Evolutionary conservation across 2,797 vertebrate genomes (phyloP).

Genomic region (Remorina albescens): DNA sequence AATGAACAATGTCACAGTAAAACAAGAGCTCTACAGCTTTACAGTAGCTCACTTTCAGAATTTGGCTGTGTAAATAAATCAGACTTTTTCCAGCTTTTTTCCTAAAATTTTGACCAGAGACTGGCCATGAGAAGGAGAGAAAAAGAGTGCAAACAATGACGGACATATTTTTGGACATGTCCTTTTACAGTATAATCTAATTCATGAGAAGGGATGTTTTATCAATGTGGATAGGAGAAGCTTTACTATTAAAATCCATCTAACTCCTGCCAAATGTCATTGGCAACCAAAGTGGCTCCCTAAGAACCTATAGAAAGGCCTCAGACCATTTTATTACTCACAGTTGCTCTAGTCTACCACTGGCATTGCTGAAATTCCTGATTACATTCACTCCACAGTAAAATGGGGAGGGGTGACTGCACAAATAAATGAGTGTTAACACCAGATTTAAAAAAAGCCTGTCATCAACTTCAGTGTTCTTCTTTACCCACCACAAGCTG

Average conservation of each 20-base stretch:
- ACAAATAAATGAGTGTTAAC: constrained; percentile 39
- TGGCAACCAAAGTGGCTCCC: not conserved
- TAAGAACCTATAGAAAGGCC: constrained; percentile 6
- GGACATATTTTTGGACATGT: not conserved
- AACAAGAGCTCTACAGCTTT: not conserved
- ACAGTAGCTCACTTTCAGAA: not conserved
- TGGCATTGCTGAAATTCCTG: constrained; percentile 69
- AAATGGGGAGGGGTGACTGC: not conserved
- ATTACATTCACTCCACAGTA: constrained; percentile 14
- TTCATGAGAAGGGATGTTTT: not conserved
- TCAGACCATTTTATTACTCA: constrained; percentile 31
- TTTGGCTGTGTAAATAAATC: not conserved
- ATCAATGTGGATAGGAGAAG: not conserved
- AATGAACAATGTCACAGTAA: constrained; percentile 20
- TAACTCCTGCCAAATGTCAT: constrained; percentile 11
- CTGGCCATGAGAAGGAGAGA: not conserved
- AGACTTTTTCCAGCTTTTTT: not conserved
- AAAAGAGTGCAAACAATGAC: too few relatives aligned
- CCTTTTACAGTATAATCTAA: not conserved
- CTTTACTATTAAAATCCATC: constrained; percentile 15
- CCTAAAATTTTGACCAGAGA: not conserved
- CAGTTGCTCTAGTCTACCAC: not conserved
- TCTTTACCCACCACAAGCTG: not conserved
- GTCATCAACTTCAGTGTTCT: not conserved
- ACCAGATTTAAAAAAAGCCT: constrained; percentile 1